A percentile compares a stretch with the other conserved stretches of the same genome.
Evolutionary conservation across 2,113 vertebrate genomes (phyloP).

Genomic region (Petrocephalus zakoni): DNA sequence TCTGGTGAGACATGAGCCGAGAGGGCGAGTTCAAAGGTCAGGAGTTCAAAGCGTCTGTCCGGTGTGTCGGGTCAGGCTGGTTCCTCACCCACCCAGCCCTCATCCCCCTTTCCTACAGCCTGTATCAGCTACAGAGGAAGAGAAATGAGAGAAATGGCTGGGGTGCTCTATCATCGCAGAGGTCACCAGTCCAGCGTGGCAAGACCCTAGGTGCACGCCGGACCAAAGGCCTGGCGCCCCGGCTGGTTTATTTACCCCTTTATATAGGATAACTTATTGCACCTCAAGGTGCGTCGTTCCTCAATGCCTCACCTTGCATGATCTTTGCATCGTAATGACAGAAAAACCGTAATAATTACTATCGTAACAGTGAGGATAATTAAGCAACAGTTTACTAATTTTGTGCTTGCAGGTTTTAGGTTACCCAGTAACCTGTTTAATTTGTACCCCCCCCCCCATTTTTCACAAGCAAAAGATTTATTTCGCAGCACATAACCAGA

Average conservation of each 20-base stretch:
- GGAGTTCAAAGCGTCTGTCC: background rate
- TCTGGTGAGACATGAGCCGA: background rate
- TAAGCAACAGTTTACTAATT: background rate
- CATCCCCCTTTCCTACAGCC: background rate
- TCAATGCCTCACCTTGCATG: background rate
- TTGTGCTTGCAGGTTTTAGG: background rate
- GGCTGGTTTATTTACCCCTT: background rate
- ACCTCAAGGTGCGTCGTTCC: background rate
- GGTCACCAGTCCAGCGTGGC: conserved; percentile 60
- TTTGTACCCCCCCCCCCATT: background rate
- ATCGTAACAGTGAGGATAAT: background rate
- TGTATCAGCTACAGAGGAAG: conserved; percentile 37
- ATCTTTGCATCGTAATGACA: background rate
- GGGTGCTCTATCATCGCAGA: conserved; percentile 49
- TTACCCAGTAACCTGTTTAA: background rate
- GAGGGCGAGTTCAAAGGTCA: background rate
- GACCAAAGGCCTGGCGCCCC: conserved; percentile 39
- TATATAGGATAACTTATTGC: background rate
- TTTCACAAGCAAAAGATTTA: background rate
- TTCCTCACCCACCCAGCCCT: background rate
- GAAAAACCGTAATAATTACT: background rate
- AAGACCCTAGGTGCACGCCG: conserved; percentile 42
- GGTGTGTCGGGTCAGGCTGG: background rate
- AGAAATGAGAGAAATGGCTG: conserved; percentile 57
- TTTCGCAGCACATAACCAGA: background rate